Evolutionary conservation across 2,113 vertebrate genomes (phyloP), one percentile per base, ranked within the genome.

Genomic region (Nerophis ophidion): DNA sequence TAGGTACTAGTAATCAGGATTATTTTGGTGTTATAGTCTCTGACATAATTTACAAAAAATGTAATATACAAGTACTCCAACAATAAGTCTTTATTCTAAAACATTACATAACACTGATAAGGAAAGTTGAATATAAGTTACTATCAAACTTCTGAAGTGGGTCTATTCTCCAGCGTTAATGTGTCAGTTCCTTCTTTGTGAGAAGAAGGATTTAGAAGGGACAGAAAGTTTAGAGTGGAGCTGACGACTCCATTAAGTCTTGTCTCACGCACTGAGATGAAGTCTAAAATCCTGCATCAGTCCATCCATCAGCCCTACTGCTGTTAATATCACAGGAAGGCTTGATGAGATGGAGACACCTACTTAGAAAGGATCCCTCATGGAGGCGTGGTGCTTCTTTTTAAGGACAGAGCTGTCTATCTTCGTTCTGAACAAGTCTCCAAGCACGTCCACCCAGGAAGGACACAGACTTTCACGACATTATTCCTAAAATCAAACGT

Each of bases 401-500:
- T 48, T 48, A n/a, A 16, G n/a, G 47, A 44, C 6, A 12, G 70
- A 68, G 75, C 67, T 67, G 57, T 47, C 68, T 48, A 5, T 44
- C 40, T 44, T 12, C 6, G 40, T 53, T 60, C 15, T 55, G 68
- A 52, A 49, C 19, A 71, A 66, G 61, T 65, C 44, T 67, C 52
- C 65, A 64, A 45, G 46, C 60, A 75, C 57, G 59, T 65, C 58
- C 50, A 48, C 58, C 46, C 51, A 53, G 52, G 50, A 65, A 19
- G 15, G 51, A 12, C 40, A 60, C 61, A 60, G 46, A 61, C 69
- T 72, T 66, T 64, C 46, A 14, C 49, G 7, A 68, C 70, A 54
- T 49, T 16, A 51, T 61, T 70, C 26, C 69, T 59, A 66, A 79
- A 65, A 70, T 81, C 71, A 77, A 77, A 83, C 69, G 52, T 75